Evolutionary conservation across 2,797 vertebrate genomes (phyloP).

Genomic region (Odontamblyopus rebecca): DNA sequence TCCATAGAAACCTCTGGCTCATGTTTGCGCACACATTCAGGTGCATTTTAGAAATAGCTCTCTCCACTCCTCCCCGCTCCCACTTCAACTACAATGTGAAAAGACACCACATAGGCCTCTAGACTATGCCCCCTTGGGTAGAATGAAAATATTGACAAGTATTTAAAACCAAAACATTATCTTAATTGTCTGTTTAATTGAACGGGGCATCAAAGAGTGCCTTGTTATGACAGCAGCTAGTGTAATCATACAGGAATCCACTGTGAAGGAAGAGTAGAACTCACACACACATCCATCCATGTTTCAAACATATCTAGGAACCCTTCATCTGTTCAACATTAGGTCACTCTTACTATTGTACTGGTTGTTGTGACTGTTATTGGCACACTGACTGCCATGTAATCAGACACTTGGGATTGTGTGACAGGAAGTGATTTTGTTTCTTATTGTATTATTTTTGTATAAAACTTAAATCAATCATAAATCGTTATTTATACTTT

Average conservation of each 20-base stretch:
- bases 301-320: slow-evolving; percentile 23
- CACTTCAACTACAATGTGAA: slow-evolving; percentile 52
- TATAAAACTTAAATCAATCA: slow-evolving; percentile 84
- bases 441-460: slow-evolving; percentile 86
- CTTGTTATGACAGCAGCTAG: slow-evolving; percentile 56
- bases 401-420: slow-evolving; percentile 67
- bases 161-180: slow-evolving; percentile 63
- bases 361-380: slow-evolving; percentile 71
- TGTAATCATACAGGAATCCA: slow-evolving; percentile 62
- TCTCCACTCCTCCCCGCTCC: slow-evolving; percentile 47
- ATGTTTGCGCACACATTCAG: slow-evolving; percentile 71
- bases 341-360: slow-evolving; percentile 74
- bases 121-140: slow-evolving; percentile 21
- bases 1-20: slow-evolving; percentile 41
- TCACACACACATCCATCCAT: slow-evolving; percentile 12
- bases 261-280: slow-evolving; percentile 37
- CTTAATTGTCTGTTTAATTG: slow-evolving; percentile 34
- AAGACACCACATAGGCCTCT: slow-evolving; percentile 48
- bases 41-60: slow-evolving; percentile 75
- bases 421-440: slow-evolving; percentile 70
- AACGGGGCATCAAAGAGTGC: slow-evolving; percentile 40
- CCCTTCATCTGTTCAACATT: slow-evolving; percentile 71
- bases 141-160: slow-evolving; percentile 59
- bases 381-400: slow-evolving; percentile 68
- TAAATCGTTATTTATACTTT: slow-evolving; percentile 87